Percentiles rank a stretch among this genome's conserved stretches.
These are phyloP conservation scores for Rhinella marina DNA, from an alignment of 2,797 vertebrate species.

Conservation along the genomic window DNA sequence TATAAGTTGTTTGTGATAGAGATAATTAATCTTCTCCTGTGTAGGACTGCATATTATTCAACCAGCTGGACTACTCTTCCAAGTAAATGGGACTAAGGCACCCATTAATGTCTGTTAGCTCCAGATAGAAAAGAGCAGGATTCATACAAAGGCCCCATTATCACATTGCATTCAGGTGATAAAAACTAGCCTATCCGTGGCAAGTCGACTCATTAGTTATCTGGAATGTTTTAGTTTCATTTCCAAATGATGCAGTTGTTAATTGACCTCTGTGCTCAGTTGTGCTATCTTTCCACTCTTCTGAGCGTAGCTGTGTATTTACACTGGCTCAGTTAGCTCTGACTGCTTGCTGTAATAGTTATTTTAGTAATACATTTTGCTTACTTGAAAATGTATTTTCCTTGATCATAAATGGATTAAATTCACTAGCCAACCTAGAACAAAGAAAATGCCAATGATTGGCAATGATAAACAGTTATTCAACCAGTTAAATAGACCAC, in stretches of 20 bases:
- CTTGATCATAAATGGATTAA: no score
- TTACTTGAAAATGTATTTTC: no score
- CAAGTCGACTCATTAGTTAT: background rate
- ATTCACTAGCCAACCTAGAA: no score
- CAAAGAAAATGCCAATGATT: no score
- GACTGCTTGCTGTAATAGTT: background rate
- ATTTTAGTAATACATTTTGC: background rate
- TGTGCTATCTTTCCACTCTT: background rate
- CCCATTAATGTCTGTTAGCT: constrained; percentile 52
- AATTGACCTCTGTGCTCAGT: background rate
- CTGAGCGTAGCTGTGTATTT: background rate
- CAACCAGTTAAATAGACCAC: background rate
- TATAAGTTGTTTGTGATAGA: constrained; percentile 62
- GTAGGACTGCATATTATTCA: constrained; percentile 56
- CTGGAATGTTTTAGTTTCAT: background rate
- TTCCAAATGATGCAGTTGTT: background rate
- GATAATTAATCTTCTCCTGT: constrained; percentile 58
- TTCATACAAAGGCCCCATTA: background rate
- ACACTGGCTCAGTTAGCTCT: background rate
- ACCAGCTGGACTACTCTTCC: constrained; percentile 53
- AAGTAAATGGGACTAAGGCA: constrained; percentile 46
- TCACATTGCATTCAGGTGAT: constrained; percentile 33
- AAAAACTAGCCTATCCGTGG: background rate
- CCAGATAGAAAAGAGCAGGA: constrained; percentile 23
- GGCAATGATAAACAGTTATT: no score